Conservation (phyloP, 1,140 invertebrate genomes). For the Drosophila bocqueti region DNA sequence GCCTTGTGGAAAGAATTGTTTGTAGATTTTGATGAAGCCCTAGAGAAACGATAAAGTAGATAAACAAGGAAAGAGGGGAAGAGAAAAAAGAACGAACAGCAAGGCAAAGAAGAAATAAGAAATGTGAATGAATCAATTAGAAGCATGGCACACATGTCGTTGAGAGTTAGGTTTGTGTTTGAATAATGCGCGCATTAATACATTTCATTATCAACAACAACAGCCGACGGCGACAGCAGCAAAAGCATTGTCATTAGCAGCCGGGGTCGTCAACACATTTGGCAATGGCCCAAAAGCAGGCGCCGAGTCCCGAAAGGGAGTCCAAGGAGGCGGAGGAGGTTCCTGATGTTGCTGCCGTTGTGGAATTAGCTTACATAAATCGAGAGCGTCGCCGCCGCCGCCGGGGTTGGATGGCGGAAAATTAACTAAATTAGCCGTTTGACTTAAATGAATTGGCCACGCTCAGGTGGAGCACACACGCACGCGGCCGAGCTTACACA, state of each 20-base stretch:
- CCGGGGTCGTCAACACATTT: conserved; percentile 54
- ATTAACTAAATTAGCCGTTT: conserved; percentile 75
- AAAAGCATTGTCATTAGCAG: conserved; percentile 45
- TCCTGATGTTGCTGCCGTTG: conserved; percentile 20
- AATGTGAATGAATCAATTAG: conserved; percentile 55
- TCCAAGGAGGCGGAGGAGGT: background rate
- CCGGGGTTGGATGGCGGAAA: conserved; percentile 25
- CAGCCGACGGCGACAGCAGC: conserved; percentile 52
- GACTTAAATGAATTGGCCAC: conserved; percentile 70
- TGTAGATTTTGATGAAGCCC: conserved; percentile 99
- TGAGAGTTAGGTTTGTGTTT: conserved; percentile 27
- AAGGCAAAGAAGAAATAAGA: conserved; percentile 11
- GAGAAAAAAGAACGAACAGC: background rate
- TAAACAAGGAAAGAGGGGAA: background rate
- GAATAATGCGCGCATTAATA: conserved; percentile 73
- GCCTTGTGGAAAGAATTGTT: conserved; percentile 99
- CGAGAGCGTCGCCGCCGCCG: conserved; percentile 8
- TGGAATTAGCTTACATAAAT: conserved; percentile 67
- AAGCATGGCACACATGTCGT: conserved; percentile 38
- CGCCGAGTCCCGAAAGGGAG: background rate
- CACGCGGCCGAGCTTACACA: background rate
- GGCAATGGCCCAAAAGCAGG: conserved; percentile 7
- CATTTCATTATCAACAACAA: conserved; percentile 70
- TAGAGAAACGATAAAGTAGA: conserved; percentile 79
- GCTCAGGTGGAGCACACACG: conserved; percentile 32